Base-by-base conservation (phyloP, 2,797 vertebrate species). In the Lithobates sylvaticus region DNA sequence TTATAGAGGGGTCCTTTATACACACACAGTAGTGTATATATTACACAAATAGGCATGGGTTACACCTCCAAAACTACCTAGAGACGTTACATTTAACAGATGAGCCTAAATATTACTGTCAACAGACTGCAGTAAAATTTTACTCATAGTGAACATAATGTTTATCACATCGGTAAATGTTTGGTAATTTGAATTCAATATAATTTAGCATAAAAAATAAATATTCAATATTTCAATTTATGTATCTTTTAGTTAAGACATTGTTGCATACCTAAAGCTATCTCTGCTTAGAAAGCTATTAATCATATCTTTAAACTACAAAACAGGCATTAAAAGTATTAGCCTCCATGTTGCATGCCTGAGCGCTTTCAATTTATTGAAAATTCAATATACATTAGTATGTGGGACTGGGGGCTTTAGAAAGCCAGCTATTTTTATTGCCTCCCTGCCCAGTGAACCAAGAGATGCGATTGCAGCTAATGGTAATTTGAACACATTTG, bases 401-500 rank as follows among this genome's bases (percentile, higher is more conserved):
- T 50, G 42, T 87, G 70, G 81, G 71, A 76, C 86, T 69, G 70
- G 75, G 81, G 86, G 76, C 89, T 86, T 73, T 72, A 89, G 81
- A 42, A 89, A 90, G 93, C 93, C 91, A 93, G 91, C 88, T 50
- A 23, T 74, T 88, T 91, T 90, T 91, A 89, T 89, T 92, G 90
- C 91, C 91, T 94, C 93, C 89, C 90, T 92, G 92, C 92, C 89
- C 91, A 91, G 88, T 91, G 94, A 94, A 93, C 93, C 92, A 93
- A 90, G 91, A 91, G 93, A 94, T 93, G 89, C 93, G 90, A 93
- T 93, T 93, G 92, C 89, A 89, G 91, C 92, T 94, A 93, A 94
- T 92, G 91, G 91, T 90, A 93, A 95, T 93, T 93, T 92, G 92
- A 93, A 93, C 92, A 93, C 91, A 93, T 94, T 90, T 95, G 94